These are phyloP conservation scores for Lophius americanus DNA, from an alignment of 2,797 vertebrate genomes.

Conservation along the genomic window DNA sequence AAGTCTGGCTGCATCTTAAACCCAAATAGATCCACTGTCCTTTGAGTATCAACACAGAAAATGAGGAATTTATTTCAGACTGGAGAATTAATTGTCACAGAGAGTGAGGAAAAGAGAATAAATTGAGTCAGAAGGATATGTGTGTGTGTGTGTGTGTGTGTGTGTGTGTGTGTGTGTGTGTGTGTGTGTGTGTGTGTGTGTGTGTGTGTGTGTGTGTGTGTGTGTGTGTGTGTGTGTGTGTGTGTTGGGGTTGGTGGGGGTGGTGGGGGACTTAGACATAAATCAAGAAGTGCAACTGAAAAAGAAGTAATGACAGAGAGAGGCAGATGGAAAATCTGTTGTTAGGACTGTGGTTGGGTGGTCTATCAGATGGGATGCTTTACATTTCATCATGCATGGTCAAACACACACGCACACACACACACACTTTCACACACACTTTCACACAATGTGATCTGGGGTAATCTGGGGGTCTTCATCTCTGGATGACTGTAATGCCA, in stretches of 20 bases:
- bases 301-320: neutral
- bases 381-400: constrained; percentile 23
- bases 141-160: too few relatives aligned
- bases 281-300: neutral
- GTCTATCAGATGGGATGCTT: constrained; percentile 26
- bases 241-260: too few relatives aligned
- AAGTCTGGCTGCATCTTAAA: neutral
- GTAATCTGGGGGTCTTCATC: constrained; percentile 66
- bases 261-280: too few relatives aligned
- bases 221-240: too few relatives aligned
- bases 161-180: too few relatives aligned
- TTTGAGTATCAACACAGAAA: neutral
- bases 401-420: constrained; percentile 5
- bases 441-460: constrained; percentile 31
- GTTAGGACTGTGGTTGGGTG: constrained; percentile 28
- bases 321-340: constrained; percentile 27
- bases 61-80: neutral
- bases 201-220: too few relatives aligned
- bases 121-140: neutral
- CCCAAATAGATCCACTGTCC: neutral
- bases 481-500: constrained; percentile 70
- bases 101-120: too few relatives aligned
- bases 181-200: too few relatives aligned
- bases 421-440: constrained; percentile 29
- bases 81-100: too few relatives aligned